These are phyloP conservation scores for Platyrinchus mystaceus DNA, from an alignment of 2,797 vertebrate genomes.

Conservation along the genomic window DNA sequence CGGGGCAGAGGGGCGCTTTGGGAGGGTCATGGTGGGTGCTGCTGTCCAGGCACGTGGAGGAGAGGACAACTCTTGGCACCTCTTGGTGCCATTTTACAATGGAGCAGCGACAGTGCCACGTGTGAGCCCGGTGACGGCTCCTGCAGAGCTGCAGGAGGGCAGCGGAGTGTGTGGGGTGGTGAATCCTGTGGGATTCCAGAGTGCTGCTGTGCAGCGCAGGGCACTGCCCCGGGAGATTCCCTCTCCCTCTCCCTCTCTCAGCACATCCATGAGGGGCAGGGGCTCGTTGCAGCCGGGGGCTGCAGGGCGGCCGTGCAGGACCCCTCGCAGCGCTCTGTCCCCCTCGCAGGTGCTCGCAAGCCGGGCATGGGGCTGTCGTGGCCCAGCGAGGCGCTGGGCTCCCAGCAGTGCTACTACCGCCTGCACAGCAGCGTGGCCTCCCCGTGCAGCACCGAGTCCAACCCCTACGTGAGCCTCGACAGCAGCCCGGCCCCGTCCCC, in stretches of 20 bases:
- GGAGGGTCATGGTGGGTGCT: rapidly evolving
- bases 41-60: neutral
- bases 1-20: rapidly evolving
- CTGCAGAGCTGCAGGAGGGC: neutral
- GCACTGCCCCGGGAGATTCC: neutral
- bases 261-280: rapidly evolving
- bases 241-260: neutral
- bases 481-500: slow-evolving; percentile 87
- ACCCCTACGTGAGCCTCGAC: slow-evolving; percentile 96
- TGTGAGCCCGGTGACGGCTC: neutral
- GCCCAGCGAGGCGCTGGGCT: slow-evolving; percentile 82
- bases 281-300: rapidly evolving
- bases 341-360: slow-evolving; percentile 79
- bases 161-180: rapidly evolving
- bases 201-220: neutral
- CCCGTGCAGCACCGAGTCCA: slow-evolving; percentile 92
- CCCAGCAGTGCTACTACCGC: slow-evolving; percentile 84
- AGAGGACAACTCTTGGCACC: neutral
- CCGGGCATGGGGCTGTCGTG: slow-evolving; percentile 81
- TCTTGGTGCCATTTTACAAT: rapidly evolving
- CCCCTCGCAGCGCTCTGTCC: neutral
- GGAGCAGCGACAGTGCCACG: rapidly evolving
- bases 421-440: slow-evolving; percentile 80
- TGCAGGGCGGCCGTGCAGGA: neutral
- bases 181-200: rapidly evolving